A percentile compares a stretch with the other conserved stretches of the same genome.
phyloP scores from a whole-genome alignment of 2,113 vertebrate species.

The Nesoenas mayeri region DNA sequence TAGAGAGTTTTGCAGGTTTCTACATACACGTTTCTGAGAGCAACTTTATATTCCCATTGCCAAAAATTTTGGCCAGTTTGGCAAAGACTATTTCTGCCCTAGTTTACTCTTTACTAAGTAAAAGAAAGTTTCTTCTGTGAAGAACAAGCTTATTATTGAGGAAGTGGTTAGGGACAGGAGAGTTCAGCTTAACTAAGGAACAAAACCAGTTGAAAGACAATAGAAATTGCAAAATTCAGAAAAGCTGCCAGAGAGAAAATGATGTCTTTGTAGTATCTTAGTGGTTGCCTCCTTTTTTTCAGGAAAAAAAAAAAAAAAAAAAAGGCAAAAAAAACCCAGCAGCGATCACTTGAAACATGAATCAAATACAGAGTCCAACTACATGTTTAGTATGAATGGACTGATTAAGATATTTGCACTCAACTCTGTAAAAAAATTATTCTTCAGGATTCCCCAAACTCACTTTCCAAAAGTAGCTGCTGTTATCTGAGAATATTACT shows the following conservation, averaged over 20 bases:
- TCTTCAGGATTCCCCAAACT: not conserved
- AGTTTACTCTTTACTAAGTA: not conserved
- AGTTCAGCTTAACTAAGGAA: not conserved
- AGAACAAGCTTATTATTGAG: not conserved
- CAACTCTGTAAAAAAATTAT: no score
- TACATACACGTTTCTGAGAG: not conserved
- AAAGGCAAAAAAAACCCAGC: not conserved
- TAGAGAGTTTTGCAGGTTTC: not conserved
- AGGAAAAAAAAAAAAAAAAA: not conserved
- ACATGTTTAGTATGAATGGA: not conserved
- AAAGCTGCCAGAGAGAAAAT: not conserved
- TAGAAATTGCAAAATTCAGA: not conserved
- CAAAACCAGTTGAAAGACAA: not conserved
- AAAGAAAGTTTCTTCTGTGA: not conserved
- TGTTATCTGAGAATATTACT: not conserved
- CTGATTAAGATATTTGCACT: not conserved
- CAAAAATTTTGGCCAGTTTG: not conserved
- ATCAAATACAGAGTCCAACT: not conserved
- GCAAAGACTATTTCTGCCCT: not conserved
- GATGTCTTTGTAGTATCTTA: not conserved
- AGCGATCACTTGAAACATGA: not conserved
- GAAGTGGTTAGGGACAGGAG: not conserved
- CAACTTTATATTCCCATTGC: not conserved
- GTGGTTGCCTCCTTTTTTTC: rapidly evolving
- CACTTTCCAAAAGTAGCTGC: not conserved